These are phyloP conservation scores for Cataglyphis albicans DNA, from an alignment of 2,888 invertebrate genomes.

Conservation along the genomic window DNA sequence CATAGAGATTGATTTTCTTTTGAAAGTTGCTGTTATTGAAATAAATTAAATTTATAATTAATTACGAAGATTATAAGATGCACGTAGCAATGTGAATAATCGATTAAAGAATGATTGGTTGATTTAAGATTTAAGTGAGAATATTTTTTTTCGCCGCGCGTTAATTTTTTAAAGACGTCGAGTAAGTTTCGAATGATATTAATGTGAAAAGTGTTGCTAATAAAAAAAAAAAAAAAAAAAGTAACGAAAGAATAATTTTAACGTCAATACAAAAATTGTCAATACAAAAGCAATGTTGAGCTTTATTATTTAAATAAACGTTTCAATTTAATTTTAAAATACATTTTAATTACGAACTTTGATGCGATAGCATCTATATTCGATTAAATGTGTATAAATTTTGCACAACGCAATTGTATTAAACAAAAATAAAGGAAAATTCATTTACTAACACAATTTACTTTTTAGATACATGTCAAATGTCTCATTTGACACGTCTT, in stretches of 20 bases:
- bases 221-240: neutral
- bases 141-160: neutral
- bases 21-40: neutral
- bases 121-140: slow-evolving; percentile 1
- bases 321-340: neutral
- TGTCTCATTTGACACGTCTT: neutral
- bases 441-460: neutral
- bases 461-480: neutral
- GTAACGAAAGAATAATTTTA: neutral
- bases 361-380: neutral
- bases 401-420: neutral
- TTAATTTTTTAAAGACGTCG: neutral
- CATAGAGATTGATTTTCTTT: neutral
- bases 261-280: neutral
- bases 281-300: neutral
- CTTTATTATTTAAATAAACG: neutral
- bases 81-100: neutral
- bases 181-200: neutral
- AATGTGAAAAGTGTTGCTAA: neutral
- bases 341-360: slow-evolving; percentile 6
- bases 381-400: neutral
- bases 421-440: neutral
- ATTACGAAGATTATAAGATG: neutral
- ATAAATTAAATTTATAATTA: slow-evolving; percentile 23
- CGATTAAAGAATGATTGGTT: slow-evolving; percentile 5